Evolutionary conservation across 2,888 invertebrate genomes (phyloP), one percentile per base, ranked within the genome.

Genomic region (Archips xylosteana): DNA sequence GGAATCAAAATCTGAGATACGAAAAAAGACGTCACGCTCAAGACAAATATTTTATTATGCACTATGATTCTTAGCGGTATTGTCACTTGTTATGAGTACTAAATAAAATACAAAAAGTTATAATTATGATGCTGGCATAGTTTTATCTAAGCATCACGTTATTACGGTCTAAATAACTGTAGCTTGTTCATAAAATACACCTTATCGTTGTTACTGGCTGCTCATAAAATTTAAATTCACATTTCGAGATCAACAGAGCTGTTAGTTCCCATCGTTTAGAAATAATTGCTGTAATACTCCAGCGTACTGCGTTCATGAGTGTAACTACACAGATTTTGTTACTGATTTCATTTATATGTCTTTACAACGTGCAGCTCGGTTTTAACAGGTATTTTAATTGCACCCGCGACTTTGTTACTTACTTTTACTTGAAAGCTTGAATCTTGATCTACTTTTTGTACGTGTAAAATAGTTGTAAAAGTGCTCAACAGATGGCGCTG

Each of bases 401-500:
- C 57, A 59, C 59, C n/a, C 15, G 49, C 34, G 57, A 62, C 67
- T 57, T 49, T 62, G 71, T 68, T 23, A 68, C 57, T 34, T 57
- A 32, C 57, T 57, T 32, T 66, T 42, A 34, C 36, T 51, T 47
- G 69, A 69, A 64, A 69, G 42, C 60, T 67, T 70, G 45, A 65
- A 54, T 42, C n/a, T n/a, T n/a, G n/a, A n/a, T n/a, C 66, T 59
- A 71, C 42, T 71, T 75, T 70, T 66, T 74, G 60, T 47, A 47
- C 61, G 49, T 23, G 54, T 54, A 45, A 32, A 61, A 32, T 69
- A 69, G 62, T 72, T 62, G n/a, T n/a, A 68, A 64, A 34, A 73
- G 10, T 54, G 12, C 12, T 51, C 66, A 51, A 77, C 76, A 87
- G 88, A 87, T 88, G 88, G 81, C 87, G 85, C 76, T 79, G 75